These are phyloP conservation scores for Tinea trinotella DNA, from an alignment of 2,888 invertebrate species.

Conservation along the genomic window DNA sequence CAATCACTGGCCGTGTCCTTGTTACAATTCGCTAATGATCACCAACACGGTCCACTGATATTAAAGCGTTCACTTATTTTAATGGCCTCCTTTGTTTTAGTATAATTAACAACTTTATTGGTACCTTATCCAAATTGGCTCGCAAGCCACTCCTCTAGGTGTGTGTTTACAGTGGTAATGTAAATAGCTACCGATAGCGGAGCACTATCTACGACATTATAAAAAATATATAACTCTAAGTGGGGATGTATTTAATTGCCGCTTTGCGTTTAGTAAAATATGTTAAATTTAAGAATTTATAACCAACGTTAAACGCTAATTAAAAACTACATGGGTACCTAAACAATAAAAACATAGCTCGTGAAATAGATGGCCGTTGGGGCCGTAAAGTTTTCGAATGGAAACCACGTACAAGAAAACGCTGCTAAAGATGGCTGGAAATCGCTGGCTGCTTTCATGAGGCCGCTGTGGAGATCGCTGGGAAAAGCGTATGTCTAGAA, in stretches of 20 bases:
- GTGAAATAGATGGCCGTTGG: too few relatives aligned
- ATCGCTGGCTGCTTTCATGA: too few relatives aligned
- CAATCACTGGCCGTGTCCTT: constrained; percentile 7
- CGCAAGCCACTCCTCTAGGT: background rate
- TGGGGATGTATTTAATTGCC: background rate
- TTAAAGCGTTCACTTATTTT: constrained; percentile 3
- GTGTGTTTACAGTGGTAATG: background rate
- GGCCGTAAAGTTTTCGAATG: too few relatives aligned
- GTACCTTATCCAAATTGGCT: constrained; percentile 1
- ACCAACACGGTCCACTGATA: background rate
- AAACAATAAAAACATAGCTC: too few relatives aligned
- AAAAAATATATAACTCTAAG: background rate
- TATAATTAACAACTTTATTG: constrained; percentile 1
- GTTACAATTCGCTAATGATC: constrained; percentile 3
- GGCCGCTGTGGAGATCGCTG: too few relatives aligned
- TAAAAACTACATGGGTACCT: too few relatives aligned
- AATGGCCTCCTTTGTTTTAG: background rate
- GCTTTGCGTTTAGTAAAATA: background rate
- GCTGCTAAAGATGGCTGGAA: too few relatives aligned
- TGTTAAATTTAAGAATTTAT: too few relatives aligned
- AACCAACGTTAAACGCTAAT: too few relatives aligned
- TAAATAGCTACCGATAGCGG: background rate
- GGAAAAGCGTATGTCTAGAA: too few relatives aligned
- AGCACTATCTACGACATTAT: background rate
- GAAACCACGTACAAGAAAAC: too few relatives aligned